phyloP scores from a whole-genome alignment of 2,888 invertebrate species.

The Hedychridium roseum region DNA sequence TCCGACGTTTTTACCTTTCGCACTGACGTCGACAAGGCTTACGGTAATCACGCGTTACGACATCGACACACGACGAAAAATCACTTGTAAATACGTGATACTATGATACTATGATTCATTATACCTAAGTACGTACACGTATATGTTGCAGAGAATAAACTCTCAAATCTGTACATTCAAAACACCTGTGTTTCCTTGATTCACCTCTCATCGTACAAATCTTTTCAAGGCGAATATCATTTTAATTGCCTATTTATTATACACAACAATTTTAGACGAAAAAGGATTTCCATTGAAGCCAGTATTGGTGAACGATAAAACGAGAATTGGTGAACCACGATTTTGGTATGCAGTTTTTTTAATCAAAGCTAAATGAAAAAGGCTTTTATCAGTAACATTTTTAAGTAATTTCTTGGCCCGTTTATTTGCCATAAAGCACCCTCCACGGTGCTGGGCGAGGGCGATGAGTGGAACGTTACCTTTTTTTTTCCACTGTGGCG shows the following conservation, averaged over 20 bases:
- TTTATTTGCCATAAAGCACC: too few species aligned
- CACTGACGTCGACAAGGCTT: slow-evolving; percentile 18
- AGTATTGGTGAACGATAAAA: too few species aligned
- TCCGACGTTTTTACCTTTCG: slow-evolving; percentile 12
- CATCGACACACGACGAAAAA: slow-evolving; percentile 31
- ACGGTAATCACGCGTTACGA: slow-evolving; percentile 19
- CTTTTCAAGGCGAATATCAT: too few species aligned
- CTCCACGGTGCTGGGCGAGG: too few species aligned
- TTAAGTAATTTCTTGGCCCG: too few species aligned
- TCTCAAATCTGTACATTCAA: slow-evolving; percentile 46
- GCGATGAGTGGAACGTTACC: slow-evolving; percentile 9
- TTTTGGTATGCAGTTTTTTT: too few species aligned
- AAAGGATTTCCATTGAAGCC: too few species aligned
- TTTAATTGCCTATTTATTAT: too few species aligned
- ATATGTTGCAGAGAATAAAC: slow-evolving; percentile 51
- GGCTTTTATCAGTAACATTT: too few species aligned
- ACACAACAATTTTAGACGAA: too few species aligned
- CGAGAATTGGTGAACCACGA: background rate
- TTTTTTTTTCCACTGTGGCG: slow-evolving; percentile 25
- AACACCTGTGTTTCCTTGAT: background rate
- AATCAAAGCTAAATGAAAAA: too few species aligned
- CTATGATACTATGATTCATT: slow-evolving; percentile 20
- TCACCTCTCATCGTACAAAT: too few species aligned
- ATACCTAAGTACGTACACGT: slow-evolving; percentile 28
- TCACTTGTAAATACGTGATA: slow-evolving; percentile 46